These are phyloP conservation scores for Hyperoplus immaculatus DNA, from an alignment of 2,797 vertebrate species.

Conservation along the genomic window DNA sequence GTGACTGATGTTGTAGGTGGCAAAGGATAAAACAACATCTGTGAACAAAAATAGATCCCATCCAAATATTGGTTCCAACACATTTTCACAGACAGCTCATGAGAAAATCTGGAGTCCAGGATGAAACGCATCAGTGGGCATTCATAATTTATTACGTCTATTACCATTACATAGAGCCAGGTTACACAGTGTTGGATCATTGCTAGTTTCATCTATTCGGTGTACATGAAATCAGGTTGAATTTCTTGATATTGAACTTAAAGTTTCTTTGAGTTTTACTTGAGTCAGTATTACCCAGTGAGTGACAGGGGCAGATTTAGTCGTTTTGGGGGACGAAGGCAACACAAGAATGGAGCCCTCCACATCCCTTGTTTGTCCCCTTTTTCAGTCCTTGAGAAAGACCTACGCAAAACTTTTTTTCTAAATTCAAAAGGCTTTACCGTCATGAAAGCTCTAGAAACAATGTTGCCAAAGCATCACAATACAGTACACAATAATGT, in stretches of 20 bases:
- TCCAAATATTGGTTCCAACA: background rate
- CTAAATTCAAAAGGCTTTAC: too few species aligned
- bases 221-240: background rate
- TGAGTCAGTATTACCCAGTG: background rate
- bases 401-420: too few species aligned
- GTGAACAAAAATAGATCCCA: background rate
- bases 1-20: background rate
- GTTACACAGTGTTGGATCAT: background rate
- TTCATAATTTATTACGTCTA: conserved; percentile 11
- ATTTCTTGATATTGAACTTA: background rate
- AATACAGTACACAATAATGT: too few species aligned
- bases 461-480: too few species aligned
- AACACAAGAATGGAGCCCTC: too few species aligned
- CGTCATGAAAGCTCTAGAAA: too few species aligned
- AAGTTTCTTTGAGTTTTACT: background rate
- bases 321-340: too few species aligned
- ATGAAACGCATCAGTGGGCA: conserved; percentile 23
- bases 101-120: background rate
- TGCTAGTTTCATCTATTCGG: background rate
- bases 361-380: too few species aligned
- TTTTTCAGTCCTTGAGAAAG: too few species aligned
- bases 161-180: too few species aligned
- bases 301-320: background rate
- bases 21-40: conserved; percentile 1
- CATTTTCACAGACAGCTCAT: conserved; percentile 13